Percentiles rank a stretch among this genome's conserved stretches.
Conservation (phyloP, 2,888 invertebrate species). For the Drosophila aldrichi region DNA sequence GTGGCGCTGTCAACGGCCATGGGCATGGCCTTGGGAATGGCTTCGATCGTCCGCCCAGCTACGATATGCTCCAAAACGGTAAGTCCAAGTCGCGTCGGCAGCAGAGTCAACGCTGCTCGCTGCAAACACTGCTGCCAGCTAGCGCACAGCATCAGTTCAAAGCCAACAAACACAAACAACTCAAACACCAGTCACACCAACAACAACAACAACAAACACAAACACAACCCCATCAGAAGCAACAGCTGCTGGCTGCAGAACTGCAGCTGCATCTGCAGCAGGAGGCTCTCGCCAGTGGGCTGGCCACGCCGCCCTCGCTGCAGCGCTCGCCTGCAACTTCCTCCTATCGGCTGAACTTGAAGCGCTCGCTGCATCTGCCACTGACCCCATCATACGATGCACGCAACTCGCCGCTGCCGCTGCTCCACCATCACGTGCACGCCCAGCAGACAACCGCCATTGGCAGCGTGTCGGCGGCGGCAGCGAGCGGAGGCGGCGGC, state of each 20-base stretch:
- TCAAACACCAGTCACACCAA: constrained; percentile 69
- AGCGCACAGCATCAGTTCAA: constrained; percentile 81
- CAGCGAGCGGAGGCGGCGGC: constrained; percentile 50
- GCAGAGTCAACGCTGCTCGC: constrained; percentile 83
- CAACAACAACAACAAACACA: constrained; percentile 44
- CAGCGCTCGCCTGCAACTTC: constrained; percentile 81
- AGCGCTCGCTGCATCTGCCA: constrained; percentile 84
- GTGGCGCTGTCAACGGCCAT: constrained; percentile 58
- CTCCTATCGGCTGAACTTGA: constrained; percentile 83
- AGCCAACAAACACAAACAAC: constrained; percentile 79
- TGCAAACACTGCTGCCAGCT: constrained; percentile 83
- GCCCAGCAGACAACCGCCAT: constrained; percentile 71
- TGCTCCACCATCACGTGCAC: constrained; percentile 83
- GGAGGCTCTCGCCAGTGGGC: constrained; percentile 64
- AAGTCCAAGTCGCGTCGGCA: constrained; percentile 85
- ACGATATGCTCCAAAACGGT: constrained; percentile 86
- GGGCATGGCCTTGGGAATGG: constrained; percentile 50
- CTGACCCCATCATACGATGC: constrained; percentile 84
- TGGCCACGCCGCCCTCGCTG: constrained; percentile 66
- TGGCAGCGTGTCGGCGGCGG: constrained; percentile 70
- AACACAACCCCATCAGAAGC: constrained; percentile 67
- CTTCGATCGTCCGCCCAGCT: constrained; percentile 83
- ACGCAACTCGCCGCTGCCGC: constrained; percentile 84
- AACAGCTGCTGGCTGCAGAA: constrained; percentile 70
- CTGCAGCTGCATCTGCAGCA: constrained; percentile 67